Percentiles rank a stretch among this genome's conserved stretches.
phyloP scores from a whole-genome alignment of 2,113 vertebrate genomes.

The Engraulis encrasicolus region DNA sequence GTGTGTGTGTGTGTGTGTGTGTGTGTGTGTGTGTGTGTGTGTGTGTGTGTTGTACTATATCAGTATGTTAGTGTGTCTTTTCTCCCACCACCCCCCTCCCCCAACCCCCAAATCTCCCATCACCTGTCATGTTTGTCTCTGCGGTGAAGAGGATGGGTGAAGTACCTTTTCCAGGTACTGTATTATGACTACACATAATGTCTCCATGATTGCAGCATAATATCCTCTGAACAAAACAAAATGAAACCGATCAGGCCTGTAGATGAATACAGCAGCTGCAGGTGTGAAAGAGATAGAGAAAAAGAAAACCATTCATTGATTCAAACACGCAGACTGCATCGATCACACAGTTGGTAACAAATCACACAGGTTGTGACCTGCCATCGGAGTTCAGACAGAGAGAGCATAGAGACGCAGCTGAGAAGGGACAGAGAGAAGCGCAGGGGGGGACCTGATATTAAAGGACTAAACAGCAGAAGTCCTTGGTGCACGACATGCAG shows the following conservation, averaged over 20 bases:
- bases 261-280: not conserved
- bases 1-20: too few relatives aligned
- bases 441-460: not conserved
- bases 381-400: not conserved
- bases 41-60: too few relatives aligned
- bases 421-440: not conserved
- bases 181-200: not conserved
- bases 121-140: slow-evolving; percentile 4
- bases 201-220: not conserved
- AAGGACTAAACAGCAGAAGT: not conserved
- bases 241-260: not conserved
- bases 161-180: not conserved
- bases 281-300: too few relatives aligned
- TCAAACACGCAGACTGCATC: not conserved
- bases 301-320: not conserved
- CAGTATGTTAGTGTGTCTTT: too few relatives aligned
- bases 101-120: not conserved
- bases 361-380: too few relatives aligned
- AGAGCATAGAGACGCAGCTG: not conserved
- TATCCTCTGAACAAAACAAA: not conserved
- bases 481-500: too few relatives aligned
- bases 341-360: slow-evolving; percentile 6
- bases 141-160: slow-evolving; percentile 31
- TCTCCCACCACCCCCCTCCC: not conserved
- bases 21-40: too few relatives aligned